Evolutionary conservation across 2,888 invertebrate species (phyloP), one percentile per base, ranked within the genome.

Genomic region (Stratiomys singularior): DNA sequence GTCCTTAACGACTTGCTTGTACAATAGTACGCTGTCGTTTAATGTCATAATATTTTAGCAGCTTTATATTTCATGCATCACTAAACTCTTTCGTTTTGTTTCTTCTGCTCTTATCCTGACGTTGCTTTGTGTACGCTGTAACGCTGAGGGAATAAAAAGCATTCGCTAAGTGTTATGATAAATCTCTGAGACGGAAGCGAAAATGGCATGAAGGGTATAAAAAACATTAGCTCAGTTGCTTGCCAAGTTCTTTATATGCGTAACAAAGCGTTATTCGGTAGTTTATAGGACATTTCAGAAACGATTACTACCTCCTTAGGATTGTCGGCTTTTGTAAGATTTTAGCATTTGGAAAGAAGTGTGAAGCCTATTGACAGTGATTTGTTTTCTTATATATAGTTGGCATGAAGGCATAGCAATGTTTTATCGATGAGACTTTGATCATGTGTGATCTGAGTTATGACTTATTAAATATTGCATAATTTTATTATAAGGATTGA

Each of bases 131-230:
- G 18, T 15, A 44, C 4, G 52, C 52, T 52, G 52, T 5, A 37
- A 37, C 52, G 15, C 15, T 52, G 52, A 52, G 15, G 15, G 15
- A 52, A 52, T 52, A 52, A n/a, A 52, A 18, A 15, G 37, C 13
- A 30, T 18, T 5, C 13, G 64, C 30, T 64, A 64, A 64, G 64
- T 64, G 64, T 30, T 64, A 30, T 64, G 64, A 64, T 64, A 64
- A 64, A 30, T 27, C 60, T 30, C 21, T 0, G 28, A 30, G 3
- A 30, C 7, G 25, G 13, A 64, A 11, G 64, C 21, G 21, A 30
- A 64, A 64, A 60, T 25, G 25, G 9, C 37, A 37, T 60, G 11
- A 15, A 60, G 60, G 25, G 25, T 30, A 27, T 30, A n/a, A 64
- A 64, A 25, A 64, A 64, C 64, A 64, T 23, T 30, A 30, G 15